Percentiles rank a stretch among this genome's conserved stretches.
Conservation (phyloP, 2,888 invertebrate genomes). For the Dolichomitus sp. region DNA sequence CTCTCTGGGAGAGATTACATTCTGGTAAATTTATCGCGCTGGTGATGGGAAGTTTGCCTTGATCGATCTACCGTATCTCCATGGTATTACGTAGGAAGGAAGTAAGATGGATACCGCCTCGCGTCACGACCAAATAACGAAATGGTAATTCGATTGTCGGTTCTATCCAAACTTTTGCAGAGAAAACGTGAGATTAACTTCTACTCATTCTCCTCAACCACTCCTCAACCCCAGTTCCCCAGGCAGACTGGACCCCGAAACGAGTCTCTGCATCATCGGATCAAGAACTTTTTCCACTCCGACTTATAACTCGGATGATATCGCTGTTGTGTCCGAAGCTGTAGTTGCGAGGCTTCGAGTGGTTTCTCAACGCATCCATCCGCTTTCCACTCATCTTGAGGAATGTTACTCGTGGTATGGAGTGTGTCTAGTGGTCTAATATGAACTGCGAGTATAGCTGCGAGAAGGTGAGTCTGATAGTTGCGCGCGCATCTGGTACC, state of each 20-base stretch:
- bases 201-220: slow-evolving; percentile 24
- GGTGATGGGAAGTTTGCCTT: slow-evolving; percentile 53
- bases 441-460: slow-evolving; percentile 52
- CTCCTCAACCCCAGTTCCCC: not conserved
- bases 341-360: slow-evolving; percentile 10
- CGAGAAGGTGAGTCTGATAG: slow-evolving; percentile 55
- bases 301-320: slow-evolving; percentile 22
- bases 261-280: slow-evolving; percentile 45
- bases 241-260: not conserved
- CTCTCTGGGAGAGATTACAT: slow-evolving; percentile 55
- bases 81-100: slow-evolving; percentile 11
- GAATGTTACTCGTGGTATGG: slow-evolving; percentile 62
- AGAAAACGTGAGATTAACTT: slow-evolving; percentile 62
- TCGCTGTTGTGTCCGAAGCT: not conserved
- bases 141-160: slow-evolving; percentile 66
- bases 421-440: slow-evolving; percentile 35
- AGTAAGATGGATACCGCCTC: slow-evolving; percentile 11
- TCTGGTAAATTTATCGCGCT: slow-evolving; percentile 61
- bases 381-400: slow-evolving; percentile 54
- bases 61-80: slow-evolving; percentile 54
- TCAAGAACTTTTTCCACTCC: slow-evolving; percentile 43
- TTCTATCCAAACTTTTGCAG: slow-evolving; percentile 45
- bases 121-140: slow-evolving; percentile 58
- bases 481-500: slow-evolving; percentile 78
- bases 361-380: slow-evolving; percentile 18